Evolutionary conservation across 2,113 vertebrate genomes (phyloP).

Genomic region (Cephalophus harveyi): DNA sequence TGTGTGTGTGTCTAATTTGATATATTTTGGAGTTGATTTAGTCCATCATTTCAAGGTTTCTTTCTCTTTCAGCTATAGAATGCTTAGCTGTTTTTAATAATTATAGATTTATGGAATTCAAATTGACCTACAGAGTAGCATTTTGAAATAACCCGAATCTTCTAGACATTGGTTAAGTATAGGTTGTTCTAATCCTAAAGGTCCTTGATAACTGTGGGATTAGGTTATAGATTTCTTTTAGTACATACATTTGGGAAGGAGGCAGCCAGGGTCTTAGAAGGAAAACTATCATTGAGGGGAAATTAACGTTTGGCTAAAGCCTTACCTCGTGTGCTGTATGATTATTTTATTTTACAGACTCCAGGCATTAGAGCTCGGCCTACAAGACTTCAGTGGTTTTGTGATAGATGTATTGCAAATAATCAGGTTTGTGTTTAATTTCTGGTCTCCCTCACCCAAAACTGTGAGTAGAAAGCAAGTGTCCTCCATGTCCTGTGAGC

Average conservation of each 20-base stretch:
- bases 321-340: neutral
- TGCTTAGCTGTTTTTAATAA: neutral
- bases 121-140: conserved; percentile 16
- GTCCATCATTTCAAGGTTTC: neutral
- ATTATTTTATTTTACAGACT: conserved; percentile 83
- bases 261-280: neutral
- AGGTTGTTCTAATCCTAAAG: neutral
- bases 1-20: neutral
- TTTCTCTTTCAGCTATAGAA: neutral
- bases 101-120: conserved; percentile 19
- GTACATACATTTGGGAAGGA: neutral
- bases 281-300: neutral
- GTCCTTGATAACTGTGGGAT: neutral
- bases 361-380: conserved; percentile 91
- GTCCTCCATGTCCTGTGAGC: neutral
- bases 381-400: conserved; percentile 89
- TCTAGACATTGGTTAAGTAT: neutral
- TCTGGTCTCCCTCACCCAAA: neutral
- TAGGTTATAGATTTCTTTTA: neutral
- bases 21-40: conserved; percentile 1
- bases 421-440: conserved; percentile 84
- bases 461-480: neutral
- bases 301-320: neutral
- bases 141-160: neutral
- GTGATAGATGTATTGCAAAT: conserved; percentile 84